Base-by-base conservation (phyloP, 2,888 invertebrate genomes). In the Elmis aenea region DNA sequence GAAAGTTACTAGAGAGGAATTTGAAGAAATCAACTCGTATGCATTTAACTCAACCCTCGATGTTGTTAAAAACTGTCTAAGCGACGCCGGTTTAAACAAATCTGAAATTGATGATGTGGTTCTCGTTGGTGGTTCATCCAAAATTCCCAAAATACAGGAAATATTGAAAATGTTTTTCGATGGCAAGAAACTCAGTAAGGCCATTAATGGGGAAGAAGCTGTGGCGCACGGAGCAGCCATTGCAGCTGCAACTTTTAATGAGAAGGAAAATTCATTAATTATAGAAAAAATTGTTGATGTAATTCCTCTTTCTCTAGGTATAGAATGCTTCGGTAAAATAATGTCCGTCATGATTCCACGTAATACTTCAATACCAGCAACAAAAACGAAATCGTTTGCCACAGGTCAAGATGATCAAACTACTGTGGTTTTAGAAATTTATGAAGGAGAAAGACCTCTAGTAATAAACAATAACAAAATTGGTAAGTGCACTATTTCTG, bases 371-470 rank as follows among this genome's bases (percentile, higher is more conserved):
- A 33, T 38, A 11, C 38, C 38, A 3, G 20, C 20, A 6, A 33
- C 28, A 5, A 20, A 33, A 13, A 33, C 38, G 9, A 24, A 24
- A 9, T 20, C 5, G 3, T 38, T 22, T 20, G 11, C 11, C 13
- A 38, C 40, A 11, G 33, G 26, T 26, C 21, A 21, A 14, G 39
- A 44, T 26, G 29, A 32, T 3, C 38, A 39, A 34, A 25, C 13
- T 3, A 23, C 23, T 24, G 24, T 42, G 10, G 31, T 29, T 10
- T 22, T 46, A 14, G 13, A 24, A 2, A 34, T 46, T 3, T 46
- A 32, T 14, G 41, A 46, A 37, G 46, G 46, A 4, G 46, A 46
- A 33, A 23, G 42, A 9, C 10, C 22, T 9, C 16, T 44, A 12
- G 24, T 31, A 5, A 21, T 36, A 29, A 33, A 37, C 13, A 46